A percentile compares a stretch with the other conserved stretches of the same genome.
Conservation (phyloP, 2,797 vertebrate species). For the Anas capensis region DNA sequence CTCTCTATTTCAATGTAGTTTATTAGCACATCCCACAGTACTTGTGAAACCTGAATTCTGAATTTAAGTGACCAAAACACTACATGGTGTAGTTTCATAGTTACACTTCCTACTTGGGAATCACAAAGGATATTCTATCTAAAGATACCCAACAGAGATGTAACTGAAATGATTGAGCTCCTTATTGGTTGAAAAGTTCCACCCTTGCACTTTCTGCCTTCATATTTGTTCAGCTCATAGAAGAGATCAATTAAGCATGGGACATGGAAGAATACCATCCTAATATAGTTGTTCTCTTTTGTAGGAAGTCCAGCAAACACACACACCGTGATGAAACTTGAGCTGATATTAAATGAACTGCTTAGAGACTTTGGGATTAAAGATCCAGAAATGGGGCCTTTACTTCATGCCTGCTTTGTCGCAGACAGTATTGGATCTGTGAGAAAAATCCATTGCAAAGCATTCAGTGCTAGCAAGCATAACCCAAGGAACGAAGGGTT, state of each 20-base stretch:
- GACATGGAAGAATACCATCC: background rate
- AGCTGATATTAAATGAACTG: background rate
- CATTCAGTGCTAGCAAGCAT: background rate
- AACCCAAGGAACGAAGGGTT: background rate
- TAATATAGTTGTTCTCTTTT: background rate
- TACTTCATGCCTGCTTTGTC: background rate
- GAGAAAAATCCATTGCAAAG: background rate
- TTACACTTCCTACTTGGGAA: background rate
- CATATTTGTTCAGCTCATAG: background rate
- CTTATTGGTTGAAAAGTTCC: background rate
- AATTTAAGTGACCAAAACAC: slow-evolving; percentile 9
- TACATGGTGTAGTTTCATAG: background rate
- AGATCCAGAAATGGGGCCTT: background rate
- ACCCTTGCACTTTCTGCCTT: background rate
- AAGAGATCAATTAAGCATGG: background rate
- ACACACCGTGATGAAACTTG: background rate
- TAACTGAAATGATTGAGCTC: background rate
- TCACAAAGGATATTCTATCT: background rate
- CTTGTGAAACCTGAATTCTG: slow-evolving; percentile 5
- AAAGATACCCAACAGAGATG: background rate
- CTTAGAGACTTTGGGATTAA: background rate
- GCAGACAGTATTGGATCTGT: background rate
- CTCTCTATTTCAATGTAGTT: background rate
- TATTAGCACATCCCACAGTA: background rate
- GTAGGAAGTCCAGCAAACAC: background rate